These are phyloP conservation scores for Odontocerum albicorne DNA, from an alignment of 2,888 invertebrate species.

Conservation along the genomic window DNA sequence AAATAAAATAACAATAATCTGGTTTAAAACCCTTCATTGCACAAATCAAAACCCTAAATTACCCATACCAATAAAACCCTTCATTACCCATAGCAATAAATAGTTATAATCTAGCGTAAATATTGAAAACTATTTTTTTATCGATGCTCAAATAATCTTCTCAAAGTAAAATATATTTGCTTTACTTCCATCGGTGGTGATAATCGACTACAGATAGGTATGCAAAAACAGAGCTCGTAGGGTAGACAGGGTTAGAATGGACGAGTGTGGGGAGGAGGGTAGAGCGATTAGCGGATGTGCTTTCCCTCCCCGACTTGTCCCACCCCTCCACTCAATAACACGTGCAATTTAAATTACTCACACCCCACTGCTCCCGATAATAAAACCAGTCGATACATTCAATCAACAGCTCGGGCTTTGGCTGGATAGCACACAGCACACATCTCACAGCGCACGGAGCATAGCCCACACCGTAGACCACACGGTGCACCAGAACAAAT, in stretches of 20 bases:
- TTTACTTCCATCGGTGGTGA: too few relatives aligned
- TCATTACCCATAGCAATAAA: too few relatives aligned
- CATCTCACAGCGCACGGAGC: neutral
- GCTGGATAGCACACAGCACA: neutral
- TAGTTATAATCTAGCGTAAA: too few relatives aligned
- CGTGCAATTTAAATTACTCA: constrained; percentile 28
- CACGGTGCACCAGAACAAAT: neutral
- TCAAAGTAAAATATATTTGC: too few relatives aligned
- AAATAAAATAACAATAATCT: too few relatives aligned
- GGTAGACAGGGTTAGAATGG: neutral
- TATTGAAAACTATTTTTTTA: too few relatives aligned
- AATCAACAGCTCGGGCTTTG: constrained; percentile 11
- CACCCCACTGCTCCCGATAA: constrained; percentile 19
- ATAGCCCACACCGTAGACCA: neutral
- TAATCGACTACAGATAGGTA: too few relatives aligned
- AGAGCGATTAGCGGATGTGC: constrained; percentile 19
- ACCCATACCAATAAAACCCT: too few relatives aligned
- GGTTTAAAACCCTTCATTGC: too few relatives aligned
- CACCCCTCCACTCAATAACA: constrained; percentile 12
- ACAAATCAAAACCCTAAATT: too few relatives aligned
- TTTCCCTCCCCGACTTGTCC: constrained; percentile 9
- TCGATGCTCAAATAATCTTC: too few relatives aligned
- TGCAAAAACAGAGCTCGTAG: too few relatives aligned
- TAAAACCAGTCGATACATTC: constrained; percentile 18
- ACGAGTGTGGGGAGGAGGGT: neutral